Conservation (phyloP, 2,113 vertebrate genomes). For the Erythrolamprus reginae region DNA sequence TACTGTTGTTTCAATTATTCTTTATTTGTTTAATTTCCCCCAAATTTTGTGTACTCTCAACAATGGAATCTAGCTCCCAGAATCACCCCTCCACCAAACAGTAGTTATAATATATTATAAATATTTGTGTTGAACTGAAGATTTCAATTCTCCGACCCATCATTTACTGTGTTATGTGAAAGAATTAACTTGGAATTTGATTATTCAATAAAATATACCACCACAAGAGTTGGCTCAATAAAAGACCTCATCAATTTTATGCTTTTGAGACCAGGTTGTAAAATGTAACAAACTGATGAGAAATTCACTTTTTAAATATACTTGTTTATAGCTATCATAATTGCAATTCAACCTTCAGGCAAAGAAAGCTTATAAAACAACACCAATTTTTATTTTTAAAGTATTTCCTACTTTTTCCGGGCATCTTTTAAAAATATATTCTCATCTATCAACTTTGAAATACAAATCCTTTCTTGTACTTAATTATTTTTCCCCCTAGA, state of each 20-base stretch:
- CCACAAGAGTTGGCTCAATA: background rate
- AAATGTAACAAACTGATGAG: background rate
- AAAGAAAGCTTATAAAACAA: background rate
- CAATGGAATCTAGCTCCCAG: background rate
- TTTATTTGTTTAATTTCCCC: background rate
- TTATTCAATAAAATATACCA: background rate
- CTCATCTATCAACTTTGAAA: background rate
- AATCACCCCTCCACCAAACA: background rate
- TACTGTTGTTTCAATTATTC: background rate
- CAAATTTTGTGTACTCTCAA: background rate
- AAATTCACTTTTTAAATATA: background rate
- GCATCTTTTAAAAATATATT: background rate
- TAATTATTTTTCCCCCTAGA: background rate
- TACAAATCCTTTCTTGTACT: background rate
- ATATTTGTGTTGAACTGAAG: background rate
- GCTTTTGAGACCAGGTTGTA: background rate
- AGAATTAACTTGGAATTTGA: background rate
- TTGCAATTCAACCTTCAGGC: background rate
- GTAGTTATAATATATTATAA: background rate
- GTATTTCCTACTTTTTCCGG: background rate
- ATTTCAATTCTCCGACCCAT: background rate
- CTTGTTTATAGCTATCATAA: background rate
- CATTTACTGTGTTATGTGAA: background rate
- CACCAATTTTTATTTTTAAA: background rate
- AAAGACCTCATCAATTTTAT: slow-evolving; percentile 1